Conservation (phyloP, 2,797 vertebrate species). For the Selene dorsalis region DNA sequence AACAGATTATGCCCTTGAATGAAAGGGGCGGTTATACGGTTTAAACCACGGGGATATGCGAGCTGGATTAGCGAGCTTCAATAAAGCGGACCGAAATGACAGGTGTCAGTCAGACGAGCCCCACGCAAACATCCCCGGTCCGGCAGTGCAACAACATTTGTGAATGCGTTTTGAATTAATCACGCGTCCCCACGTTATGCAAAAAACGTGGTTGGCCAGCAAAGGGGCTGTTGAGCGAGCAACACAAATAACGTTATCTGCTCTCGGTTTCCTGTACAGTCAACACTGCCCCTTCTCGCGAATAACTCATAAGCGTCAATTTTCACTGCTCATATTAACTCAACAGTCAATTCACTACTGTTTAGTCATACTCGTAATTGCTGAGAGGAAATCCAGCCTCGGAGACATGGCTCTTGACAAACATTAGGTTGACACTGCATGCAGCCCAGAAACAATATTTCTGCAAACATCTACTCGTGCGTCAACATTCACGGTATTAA, state of each 20-base stretch:
- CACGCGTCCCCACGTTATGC: neutral
- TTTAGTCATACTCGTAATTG: constrained; percentile 46
- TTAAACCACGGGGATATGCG: neutral
- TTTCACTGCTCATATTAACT: constrained; percentile 25
- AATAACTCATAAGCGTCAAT: constrained; percentile 25
- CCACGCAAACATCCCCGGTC: constrained; percentile 11
- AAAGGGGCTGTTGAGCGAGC: constrained; percentile 17
- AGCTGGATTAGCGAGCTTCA: neutral
- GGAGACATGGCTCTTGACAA: constrained; percentile 14
- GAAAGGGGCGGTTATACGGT: constrained; percentile 1
- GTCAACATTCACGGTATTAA: constrained; percentile 38
- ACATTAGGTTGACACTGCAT: constrained; percentile 18
- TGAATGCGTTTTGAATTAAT: neutral
- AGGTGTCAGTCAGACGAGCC: constrained; percentile 68
- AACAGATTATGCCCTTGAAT: neutral
- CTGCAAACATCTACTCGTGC: constrained; percentile 27
- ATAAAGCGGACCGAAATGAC: constrained; percentile 52
- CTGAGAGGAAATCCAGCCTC: constrained; percentile 36
- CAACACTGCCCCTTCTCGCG: constrained; percentile 48
- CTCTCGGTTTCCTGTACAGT: constrained; percentile 64
- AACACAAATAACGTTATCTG: constrained; percentile 45
- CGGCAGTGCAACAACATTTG: neutral
- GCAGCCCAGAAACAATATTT: constrained; percentile 19
- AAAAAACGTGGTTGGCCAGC: constrained; percentile 29
- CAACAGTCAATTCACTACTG: constrained; percentile 19